Evolutionary conservation across 2,888 invertebrate species (phyloP).

Genomic region (Chalcis sispes): DNA sequence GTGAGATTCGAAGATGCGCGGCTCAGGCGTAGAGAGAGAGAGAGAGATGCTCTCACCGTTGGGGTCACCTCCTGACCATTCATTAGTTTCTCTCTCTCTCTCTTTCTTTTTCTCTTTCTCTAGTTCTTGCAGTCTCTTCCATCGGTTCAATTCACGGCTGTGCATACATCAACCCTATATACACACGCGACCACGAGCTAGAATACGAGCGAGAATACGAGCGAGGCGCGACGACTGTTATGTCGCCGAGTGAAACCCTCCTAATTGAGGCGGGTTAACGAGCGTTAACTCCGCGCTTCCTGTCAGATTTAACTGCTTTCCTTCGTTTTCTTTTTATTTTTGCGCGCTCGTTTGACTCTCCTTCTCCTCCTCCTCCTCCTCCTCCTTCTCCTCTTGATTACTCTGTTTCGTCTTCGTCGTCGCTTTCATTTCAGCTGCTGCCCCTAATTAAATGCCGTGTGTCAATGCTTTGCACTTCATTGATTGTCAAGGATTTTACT

Average conservation of each 20-base stretch:
- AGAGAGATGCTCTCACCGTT: no score
- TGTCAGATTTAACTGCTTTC: conserved; percentile 74
- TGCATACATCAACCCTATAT: not conserved
- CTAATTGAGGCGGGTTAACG: conserved; percentile 75
- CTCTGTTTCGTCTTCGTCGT: no score
- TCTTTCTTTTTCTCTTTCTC: not conserved
- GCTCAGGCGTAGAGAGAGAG: no score
- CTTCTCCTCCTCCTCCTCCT: not conserved
- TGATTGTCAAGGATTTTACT: conserved; percentile 57
- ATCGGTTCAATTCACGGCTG: conserved; percentile 3
- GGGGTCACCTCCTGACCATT: no score
- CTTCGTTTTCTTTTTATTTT: conserved; percentile 58
- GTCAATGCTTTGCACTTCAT: conserved; percentile 56
- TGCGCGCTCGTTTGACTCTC: not conserved
- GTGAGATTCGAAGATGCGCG: no score
- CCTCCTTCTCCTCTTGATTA: not conserved
- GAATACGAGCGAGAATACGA: no score
- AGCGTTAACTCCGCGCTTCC: conserved; percentile 75
- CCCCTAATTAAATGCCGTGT: conserved; percentile 45
- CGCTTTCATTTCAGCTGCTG: no score
- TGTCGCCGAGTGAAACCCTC: conserved; percentile 65
- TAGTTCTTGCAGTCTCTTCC: not conserved
- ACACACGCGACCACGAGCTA: not conserved
- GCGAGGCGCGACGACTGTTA: no score
- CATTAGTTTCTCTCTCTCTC: no score